Conservation (phyloP, 2,113 vertebrate genomes). For the Genyomyrus donnyi region DNA sequence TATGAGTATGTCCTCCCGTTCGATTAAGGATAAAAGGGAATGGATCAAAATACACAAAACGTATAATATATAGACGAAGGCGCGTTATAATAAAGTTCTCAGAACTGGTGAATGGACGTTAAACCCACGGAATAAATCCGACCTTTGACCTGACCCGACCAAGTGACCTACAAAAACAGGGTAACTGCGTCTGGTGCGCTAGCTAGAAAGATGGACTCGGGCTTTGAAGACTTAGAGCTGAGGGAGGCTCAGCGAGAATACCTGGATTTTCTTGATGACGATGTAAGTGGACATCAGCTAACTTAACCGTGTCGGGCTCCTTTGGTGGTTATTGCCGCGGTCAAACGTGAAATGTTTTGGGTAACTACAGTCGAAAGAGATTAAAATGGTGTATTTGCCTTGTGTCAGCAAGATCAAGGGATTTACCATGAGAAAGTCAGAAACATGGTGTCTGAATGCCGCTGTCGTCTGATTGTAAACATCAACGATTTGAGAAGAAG, state of each 20-base stretch:
- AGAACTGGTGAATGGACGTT: background rate
- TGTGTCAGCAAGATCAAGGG: constrained; percentile 48
- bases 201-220: constrained; percentile 36
- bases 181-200: background rate
- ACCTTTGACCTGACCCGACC: constrained; percentile 4
- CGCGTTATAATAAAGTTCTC: background rate
- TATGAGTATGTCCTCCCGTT: background rate
- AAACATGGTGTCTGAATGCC: constrained; percentile 44
- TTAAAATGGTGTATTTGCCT: background rate
- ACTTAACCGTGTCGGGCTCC: background rate
- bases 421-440: constrained; percentile 48
- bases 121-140: background rate
- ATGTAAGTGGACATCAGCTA: constrained; percentile 31
- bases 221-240: constrained; percentile 47
- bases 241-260: constrained; percentile 54
- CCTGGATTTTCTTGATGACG: constrained; percentile 55
- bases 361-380: no score
- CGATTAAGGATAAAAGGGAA: background rate
- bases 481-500: constrained; percentile 47
- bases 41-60: background rate
- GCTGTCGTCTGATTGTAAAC: constrained; percentile 44
- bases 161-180: background rate
- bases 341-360: background rate
- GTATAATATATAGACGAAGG: background rate
- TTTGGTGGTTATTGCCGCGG: background rate